These are phyloP conservation scores for Mormyrops attenuatus DNA, from an alignment of 2,797 vertebrate species.

Conservation along the genomic window DNA sequence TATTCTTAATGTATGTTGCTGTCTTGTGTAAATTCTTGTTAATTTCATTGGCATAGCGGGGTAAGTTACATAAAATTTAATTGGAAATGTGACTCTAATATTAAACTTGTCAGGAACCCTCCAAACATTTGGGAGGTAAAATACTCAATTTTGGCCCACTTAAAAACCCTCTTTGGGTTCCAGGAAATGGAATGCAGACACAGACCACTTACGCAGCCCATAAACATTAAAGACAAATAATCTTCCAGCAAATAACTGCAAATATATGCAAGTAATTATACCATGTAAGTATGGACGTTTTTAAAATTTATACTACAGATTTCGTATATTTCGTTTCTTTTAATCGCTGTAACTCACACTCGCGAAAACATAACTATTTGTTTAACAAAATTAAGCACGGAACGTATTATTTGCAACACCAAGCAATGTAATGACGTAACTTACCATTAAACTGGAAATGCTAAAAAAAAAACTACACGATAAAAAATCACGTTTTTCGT, in stretches of 20 bases:
- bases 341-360: not conserved
- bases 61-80: not conserved
- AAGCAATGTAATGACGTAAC: not conserved
- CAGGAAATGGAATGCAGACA: not conserved
- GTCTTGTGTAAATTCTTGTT: not conserved
- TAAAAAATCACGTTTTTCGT: not conserved
- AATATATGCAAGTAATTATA: not conserved
- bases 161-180: not conserved
- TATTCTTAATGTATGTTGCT: not conserved
- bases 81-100: not conserved
- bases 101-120: not conserved
- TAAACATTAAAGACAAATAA: not conserved
- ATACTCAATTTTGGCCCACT: not conserved
- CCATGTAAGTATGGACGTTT: not conserved
- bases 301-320: not conserved
- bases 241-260: not conserved
- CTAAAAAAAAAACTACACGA: not conserved
- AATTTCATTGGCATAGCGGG: not conserved
- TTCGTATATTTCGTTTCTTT: not conserved
- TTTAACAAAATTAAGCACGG: not conserved
- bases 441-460: not conserved
- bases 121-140: not conserved
- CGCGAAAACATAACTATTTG: not conserved
- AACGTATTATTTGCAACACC: not conserved
- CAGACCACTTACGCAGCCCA: not conserved